Conservation (phyloP, 2,888 invertebrate genomes). For the Balanococcus diminutus region DNA sequence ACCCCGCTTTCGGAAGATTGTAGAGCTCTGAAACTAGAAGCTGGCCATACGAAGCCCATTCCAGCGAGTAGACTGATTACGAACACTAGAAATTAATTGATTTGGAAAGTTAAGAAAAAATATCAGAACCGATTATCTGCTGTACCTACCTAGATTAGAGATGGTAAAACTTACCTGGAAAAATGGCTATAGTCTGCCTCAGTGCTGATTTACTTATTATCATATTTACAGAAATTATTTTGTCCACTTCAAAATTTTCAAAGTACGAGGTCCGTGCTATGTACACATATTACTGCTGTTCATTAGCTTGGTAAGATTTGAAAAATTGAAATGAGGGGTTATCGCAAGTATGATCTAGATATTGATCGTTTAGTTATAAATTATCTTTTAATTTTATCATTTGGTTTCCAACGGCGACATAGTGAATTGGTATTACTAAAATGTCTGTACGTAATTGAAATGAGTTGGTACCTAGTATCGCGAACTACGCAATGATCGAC, state of each 20-base stretch:
- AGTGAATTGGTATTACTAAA: neutral
- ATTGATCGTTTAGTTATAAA: neutral
- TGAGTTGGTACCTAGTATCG: too few species aligned
- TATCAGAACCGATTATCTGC: too few species aligned
- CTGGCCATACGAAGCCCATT: slow-evolving; percentile 25
- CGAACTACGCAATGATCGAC: too few species aligned
- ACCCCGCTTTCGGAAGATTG: neutral
- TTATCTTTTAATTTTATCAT: neutral
- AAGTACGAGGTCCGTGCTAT: neutral
- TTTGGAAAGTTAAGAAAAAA: neutral
- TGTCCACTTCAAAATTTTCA: neutral
- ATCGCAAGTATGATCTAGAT: neutral
- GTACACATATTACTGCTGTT: neutral
- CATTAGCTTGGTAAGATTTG: neutral
- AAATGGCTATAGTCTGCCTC: slow-evolving; percentile 20
- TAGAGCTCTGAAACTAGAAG: slow-evolving; percentile 6
- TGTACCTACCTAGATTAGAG: too few species aligned
- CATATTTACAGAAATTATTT: neutral
- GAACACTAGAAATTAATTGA: neutral
- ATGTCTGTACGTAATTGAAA: neutral
- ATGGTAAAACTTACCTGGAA: slow-evolving; percentile 7
- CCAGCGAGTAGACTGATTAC: neutral
- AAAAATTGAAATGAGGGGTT: neutral
- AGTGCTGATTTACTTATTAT: neutral
- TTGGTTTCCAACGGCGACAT: neutral